phyloP scores from a whole-genome alignment of 2,113 vertebrate genomes.

The Romanogobio albipinnatus region DNA sequence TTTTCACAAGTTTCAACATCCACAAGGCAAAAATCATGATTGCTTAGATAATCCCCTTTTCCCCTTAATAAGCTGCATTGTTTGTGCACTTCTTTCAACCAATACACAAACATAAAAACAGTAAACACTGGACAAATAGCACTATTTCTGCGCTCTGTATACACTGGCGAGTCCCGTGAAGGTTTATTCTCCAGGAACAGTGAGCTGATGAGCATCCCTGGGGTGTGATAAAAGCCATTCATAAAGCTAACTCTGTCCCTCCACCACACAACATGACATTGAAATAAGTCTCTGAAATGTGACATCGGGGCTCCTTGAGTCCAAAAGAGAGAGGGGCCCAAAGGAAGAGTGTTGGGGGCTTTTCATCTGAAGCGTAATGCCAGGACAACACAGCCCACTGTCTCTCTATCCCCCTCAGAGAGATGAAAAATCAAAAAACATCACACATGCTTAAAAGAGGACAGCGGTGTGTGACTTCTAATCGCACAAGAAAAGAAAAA shows the following conservation, averaged over 20 bases:
- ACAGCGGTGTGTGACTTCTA: neutral
- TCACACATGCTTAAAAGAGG: neutral
- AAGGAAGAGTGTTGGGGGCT: neutral
- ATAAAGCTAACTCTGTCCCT: neutral
- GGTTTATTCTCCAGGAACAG: constrained; percentile 1
- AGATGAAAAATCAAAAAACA: neutral
- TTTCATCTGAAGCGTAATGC: constrained; percentile 14
- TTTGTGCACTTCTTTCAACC: neutral
- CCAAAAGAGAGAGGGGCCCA: neutral
- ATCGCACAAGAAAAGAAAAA: constrained; percentile 5
- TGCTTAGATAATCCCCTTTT: neutral
- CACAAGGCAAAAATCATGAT: neutral
- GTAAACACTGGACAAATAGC: constrained; percentile 8
- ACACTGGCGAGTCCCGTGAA: neutral
- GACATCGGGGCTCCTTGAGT: constrained; percentile 2
- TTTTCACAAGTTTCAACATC: too few species aligned
- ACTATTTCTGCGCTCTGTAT: neutral
- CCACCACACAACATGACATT: constrained; percentile 3
- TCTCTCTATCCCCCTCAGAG: neutral
- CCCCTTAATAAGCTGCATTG: neutral
- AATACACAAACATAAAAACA: neutral
- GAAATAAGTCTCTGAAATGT: constrained; percentile 32
- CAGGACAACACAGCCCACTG: neutral
- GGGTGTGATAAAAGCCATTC: constrained; percentile 27
- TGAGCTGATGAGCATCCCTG: neutral